Percentiles rank a stretch among this genome's conserved stretches.
Evolutionary conservation across 2,888 invertebrate genomes (phyloP).

Genomic region (Callinectes sapidus): DNA sequence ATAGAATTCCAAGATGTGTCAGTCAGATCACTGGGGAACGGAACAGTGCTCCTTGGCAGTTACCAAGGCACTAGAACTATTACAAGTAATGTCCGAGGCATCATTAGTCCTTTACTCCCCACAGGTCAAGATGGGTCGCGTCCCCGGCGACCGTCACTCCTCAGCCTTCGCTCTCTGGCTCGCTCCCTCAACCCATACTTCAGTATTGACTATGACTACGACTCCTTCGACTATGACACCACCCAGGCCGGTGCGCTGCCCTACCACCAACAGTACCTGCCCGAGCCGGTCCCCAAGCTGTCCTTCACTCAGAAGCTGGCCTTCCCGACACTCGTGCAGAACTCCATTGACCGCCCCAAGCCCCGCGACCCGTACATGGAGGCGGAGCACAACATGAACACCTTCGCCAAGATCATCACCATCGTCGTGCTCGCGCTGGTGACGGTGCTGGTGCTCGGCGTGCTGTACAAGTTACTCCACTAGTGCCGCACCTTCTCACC

Average conservation of each 20-base stretch:
- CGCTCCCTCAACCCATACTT: constrained; percentile 71
- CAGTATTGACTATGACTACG: constrained; percentile 71
- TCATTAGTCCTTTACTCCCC: neutral
- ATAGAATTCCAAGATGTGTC: too few relatives aligned
- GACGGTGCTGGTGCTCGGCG: constrained; percentile 69
- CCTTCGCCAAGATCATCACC: constrained; percentile 78
- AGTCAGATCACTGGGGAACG: neutral
- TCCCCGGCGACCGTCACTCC: constrained; percentile 67
- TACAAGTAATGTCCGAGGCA: neutral
- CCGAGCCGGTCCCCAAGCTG: constrained; percentile 71
- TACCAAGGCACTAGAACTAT: too few relatives aligned
- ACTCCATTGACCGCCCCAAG: constrained; percentile 67
- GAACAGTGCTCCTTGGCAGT: neutral
- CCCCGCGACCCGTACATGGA: constrained; percentile 81
- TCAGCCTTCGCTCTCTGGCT: constrained; percentile 69
- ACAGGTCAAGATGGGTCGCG: constrained; percentile 60
- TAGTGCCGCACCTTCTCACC: constrained; percentile 3
- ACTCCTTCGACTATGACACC: constrained; percentile 57
- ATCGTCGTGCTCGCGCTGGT: constrained; percentile 71
- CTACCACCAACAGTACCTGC: constrained; percentile 44
- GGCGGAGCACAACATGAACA: constrained; percentile 91
- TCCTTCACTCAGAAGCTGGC: constrained; percentile 72
- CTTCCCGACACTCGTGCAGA: constrained; percentile 71
- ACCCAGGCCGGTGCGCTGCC: constrained; percentile 26
- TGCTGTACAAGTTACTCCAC: constrained; percentile 65